These are phyloP conservation scores for Chelon labrosus DNA, from an alignment of 2,797 vertebrate species.

Conservation along the genomic window DNA sequence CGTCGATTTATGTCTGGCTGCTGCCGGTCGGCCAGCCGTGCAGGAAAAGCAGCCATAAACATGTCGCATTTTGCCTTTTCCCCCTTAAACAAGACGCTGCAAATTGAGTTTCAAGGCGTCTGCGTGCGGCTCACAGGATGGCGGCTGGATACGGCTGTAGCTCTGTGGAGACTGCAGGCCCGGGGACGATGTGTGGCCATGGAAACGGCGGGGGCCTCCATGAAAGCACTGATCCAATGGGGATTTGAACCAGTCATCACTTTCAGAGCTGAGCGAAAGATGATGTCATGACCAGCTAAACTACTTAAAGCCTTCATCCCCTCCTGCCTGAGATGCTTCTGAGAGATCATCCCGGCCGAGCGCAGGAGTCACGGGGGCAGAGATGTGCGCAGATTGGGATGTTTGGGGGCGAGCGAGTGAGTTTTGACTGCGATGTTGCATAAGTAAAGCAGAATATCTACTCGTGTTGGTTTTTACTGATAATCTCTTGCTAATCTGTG, in stretches of 20 bases:
- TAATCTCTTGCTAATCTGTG: slow-evolving; percentile 21
- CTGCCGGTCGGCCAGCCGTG: slow-evolving; percentile 26
- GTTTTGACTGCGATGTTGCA: slow-evolving; percentile 49
- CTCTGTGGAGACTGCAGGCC: slow-evolving; percentile 49
- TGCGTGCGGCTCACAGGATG: slow-evolving; percentile 21
- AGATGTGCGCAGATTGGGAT: slow-evolving; percentile 46
- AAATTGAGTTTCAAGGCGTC: slow-evolving; percentile 34
- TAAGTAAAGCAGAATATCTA: slow-evolving; percentile 53
- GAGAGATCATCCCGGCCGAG: slow-evolving; percentile 51
- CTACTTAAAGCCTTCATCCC: slow-evolving; percentile 69
- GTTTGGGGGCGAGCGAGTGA: slow-evolving; percentile 39
- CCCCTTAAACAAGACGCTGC: slow-evolving; percentile 7
- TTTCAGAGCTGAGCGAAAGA: slow-evolving; percentile 67
- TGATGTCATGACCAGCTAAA: slow-evolving; percentile 77
- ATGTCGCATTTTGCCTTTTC: slow-evolving; percentile 11
- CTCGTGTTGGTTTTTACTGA: slow-evolving; percentile 36
- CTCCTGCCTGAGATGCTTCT: slow-evolving; percentile 54
- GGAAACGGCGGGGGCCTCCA: slow-evolving; percentile 73
- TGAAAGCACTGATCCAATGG: slow-evolving; percentile 71
- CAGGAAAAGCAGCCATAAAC: slow-evolving; percentile 29
- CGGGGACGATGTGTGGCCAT: slow-evolving; percentile 75
- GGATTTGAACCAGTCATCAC: slow-evolving; percentile 67
- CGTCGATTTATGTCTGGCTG: slow-evolving; percentile 45
- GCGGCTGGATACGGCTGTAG: slow-evolving; percentile 30
- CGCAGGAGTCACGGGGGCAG: slow-evolving; percentile 48